Evolutionary conservation across 2,113 vertebrate genomes (phyloP).

Genomic region (Scomber japonicus): DNA sequence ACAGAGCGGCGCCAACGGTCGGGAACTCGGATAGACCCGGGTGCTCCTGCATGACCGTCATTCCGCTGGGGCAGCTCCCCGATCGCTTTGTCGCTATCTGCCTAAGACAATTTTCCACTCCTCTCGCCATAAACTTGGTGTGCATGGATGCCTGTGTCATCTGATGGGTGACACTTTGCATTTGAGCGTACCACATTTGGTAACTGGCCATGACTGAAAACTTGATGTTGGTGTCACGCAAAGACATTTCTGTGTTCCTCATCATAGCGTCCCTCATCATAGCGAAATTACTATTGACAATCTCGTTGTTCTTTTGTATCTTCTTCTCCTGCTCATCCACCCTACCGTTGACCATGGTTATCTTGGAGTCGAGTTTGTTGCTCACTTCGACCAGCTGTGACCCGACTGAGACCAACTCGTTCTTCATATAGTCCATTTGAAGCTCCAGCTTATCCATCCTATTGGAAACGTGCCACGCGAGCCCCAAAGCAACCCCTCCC

Average conservation of each 20-base stretch:
- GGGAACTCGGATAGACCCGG: background rate
- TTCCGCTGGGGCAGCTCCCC: background rate
- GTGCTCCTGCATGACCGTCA: background rate
- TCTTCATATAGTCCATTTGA: background rate
- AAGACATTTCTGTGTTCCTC: background rate
- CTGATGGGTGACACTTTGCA: slow-evolving; percentile 2
- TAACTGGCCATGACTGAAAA: background rate
- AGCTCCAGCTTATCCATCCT: background rate
- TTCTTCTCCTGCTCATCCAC: background rate
- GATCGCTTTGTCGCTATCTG: background rate
- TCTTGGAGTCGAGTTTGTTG: background rate
- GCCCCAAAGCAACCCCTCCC: background rate
- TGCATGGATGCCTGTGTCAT: background rate
- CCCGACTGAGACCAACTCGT: background rate
- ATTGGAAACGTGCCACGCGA: background rate
- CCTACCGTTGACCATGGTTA: background rate
- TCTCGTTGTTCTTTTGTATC: background rate
- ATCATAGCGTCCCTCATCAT: background rate
- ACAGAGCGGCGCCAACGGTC: background rate
- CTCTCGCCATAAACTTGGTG: background rate
- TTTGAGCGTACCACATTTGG: slow-evolving; percentile 5
- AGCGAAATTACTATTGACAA: background rate
- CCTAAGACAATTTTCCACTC: background rate
- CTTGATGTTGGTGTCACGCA: background rate
- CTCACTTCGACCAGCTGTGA: background rate